Percentiles rank a stretch among this genome's conserved stretches.
phyloP scores from a whole-genome alignment of 2,888 invertebrate species.

The Scaeva pyrastri region DNA sequence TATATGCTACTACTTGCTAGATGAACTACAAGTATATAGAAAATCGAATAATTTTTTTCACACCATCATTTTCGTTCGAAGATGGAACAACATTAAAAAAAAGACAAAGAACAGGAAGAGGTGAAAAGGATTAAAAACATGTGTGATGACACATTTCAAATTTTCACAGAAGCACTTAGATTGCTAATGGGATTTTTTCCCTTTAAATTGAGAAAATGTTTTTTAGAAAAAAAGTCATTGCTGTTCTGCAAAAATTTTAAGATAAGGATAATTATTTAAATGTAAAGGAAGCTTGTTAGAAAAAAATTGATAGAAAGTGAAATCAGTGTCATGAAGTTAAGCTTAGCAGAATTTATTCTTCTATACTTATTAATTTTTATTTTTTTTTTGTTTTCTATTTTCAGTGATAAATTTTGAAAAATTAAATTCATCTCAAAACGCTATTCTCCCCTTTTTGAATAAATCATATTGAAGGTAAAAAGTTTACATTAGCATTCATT shows the following conservation, averaged over 20 bases:
- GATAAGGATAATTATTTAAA: not conserved
- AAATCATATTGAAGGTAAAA: not conserved
- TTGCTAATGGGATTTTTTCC: conserved; percentile 14
- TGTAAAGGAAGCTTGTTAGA: not conserved
- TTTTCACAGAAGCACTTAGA: conserved; percentile 20
- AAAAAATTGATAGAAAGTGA: not conserved
- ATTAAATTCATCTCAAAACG: not conserved
- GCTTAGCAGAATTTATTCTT: not conserved
- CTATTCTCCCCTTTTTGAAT: not conserved
- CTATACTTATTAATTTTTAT: not conserved
- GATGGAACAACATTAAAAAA: not conserved
- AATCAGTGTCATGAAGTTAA: too few relatives aligned
- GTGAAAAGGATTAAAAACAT: conserved; percentile 38
- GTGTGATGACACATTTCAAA: conserved; percentile 22
- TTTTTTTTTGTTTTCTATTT: not conserved
- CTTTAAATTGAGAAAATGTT: not conserved
- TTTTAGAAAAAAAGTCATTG: not conserved
- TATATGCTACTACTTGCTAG: conserved; percentile 27
- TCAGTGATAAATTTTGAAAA: not conserved
- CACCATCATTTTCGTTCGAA: not conserved
- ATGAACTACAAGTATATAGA: conserved; percentile 39
- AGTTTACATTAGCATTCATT: not conserved
- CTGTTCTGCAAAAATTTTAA: not conserved
- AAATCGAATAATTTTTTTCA: conserved; percentile 22
- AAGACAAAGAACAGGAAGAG: not conserved